Evolutionary conservation across 2,113 vertebrate species (phyloP), one percentile per base, ranked within the genome.

Genomic region (Amphiprion ocellaris): DNA sequence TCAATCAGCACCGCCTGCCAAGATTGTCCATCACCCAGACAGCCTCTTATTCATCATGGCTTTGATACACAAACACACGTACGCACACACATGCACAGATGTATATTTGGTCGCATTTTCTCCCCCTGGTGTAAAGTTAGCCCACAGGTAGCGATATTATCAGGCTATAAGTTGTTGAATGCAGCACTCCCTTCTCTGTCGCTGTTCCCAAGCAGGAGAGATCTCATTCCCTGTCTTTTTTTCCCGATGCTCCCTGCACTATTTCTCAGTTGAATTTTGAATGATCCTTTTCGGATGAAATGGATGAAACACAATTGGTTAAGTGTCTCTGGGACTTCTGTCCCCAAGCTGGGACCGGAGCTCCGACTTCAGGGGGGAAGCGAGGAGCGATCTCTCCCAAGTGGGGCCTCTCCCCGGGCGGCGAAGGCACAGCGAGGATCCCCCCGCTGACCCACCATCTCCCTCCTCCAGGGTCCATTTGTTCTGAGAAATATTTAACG

Each of bases 401-500:
- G 90, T 63, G 87, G 69, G 61, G 63, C 47, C 63, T 84, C 61
- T 89, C 87, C 92, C 92, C 2, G 10, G 84, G 88, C 82, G 83
- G 66, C 62, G 4, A 60, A 72, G 84, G 30, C 58, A 44, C 86
- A 73, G 64, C 44, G 44, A n/a, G 33, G 82, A 71, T 83, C 72
- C 81, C 77, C 82, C 55, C 28, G 87, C 53, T 74, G 81, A 85
- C 87, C 82, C 44, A 58, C 76, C 60, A 12, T 86, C 85, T 88
- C 85, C 87, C 81, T 88, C 64, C 90, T 74, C 91, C 83, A 80
- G 87, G 87, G 81, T 88, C 87, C 90, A 94, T 96, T 97, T 96
- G 94, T 97, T 95, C 94, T 95, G 87, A 96, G 94, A 95, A 96
- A 96, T 96, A 96, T 95, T 97, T 96, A 94, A 97, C 95, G 93